Percentiles rank a stretch among this genome's conserved stretches.
phyloP scores from a whole-genome alignment of 1,140 invertebrate species.

The Sesamia nonagrioides region DNA sequence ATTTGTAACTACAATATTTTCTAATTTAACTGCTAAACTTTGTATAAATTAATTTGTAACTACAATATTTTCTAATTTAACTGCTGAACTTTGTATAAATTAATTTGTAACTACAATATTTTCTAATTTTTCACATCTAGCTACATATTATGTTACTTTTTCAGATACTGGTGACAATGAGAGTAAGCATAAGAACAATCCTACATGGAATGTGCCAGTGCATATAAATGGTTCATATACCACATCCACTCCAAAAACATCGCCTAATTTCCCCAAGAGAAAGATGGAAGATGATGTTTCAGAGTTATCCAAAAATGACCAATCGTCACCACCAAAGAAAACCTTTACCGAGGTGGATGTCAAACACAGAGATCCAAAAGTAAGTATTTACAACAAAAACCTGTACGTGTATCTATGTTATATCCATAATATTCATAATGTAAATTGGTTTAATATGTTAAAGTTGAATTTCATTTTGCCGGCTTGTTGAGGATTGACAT shows the following conservation, averaged over 20 bases:
- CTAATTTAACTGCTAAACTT: too few relatives aligned
- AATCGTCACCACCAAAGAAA: slow-evolving; percentile 64
- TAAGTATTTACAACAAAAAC: slow-evolving; percentile 47
- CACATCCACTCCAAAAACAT: slow-evolving; percentile 78
- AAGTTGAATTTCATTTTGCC: too few relatives aligned
- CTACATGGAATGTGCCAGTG: slow-evolving; percentile 78
- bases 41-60: too few relatives aligned
- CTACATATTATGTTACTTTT: slow-evolving; percentile 52
- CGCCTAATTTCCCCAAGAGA: slow-evolving; percentile 48
- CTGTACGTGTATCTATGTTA: too few relatives aligned
- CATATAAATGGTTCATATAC: slow-evolving; percentile 74
- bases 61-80: too few relatives aligned
- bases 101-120: too few relatives aligned
- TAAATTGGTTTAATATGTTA: too few relatives aligned
- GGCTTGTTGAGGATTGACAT: too few relatives aligned
- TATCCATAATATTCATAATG: too few relatives aligned
- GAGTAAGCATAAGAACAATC: slow-evolving; percentile 62
- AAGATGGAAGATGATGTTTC: slow-evolving; percentile 70
- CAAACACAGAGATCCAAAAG: slow-evolving; percentile 72
- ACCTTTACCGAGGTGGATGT: slow-evolving; percentile 72
- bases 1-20: too few relatives aligned
- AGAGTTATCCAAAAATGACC: slow-evolving; percentile 65
- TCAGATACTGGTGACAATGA: slow-evolving; percentile 72
- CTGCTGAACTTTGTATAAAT: too few relatives aligned
- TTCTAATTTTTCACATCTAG: slow-evolving; percentile 67